These are phyloP conservation scores for Adelphocoris suturalis DNA, from an alignment of 2,888 invertebrate genomes.

Conservation along the genomic window DNA sequence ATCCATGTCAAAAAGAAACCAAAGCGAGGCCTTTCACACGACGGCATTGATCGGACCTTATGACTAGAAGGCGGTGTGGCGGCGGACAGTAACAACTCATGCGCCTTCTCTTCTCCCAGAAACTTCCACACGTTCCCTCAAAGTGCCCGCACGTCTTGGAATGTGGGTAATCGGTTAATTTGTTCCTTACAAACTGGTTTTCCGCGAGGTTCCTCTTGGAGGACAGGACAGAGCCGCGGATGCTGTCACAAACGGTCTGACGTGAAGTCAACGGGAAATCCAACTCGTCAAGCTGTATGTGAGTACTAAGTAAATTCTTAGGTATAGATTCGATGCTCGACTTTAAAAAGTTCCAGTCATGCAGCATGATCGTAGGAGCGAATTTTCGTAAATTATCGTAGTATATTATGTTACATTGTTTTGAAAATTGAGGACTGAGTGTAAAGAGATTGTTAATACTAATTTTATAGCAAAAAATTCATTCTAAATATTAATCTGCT, in stretches of 20 bases:
- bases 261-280: not conserved
- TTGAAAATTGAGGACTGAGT: too few species aligned
- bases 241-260: not conserved
- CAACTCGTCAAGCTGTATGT: too few species aligned
- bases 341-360: too few species aligned
- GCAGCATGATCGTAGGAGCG: too few species aligned
- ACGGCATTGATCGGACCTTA: too few species aligned
- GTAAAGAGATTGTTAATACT: too few species aligned
- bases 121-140: slow-evolving; percentile 35
- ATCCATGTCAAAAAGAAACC: not conserved
- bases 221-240: not conserved
- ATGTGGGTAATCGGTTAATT: slow-evolving; percentile 52
- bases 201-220: not conserved
- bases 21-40: not conserved
- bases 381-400: too few species aligned
- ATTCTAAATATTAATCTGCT: too few species aligned
- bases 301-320: too few species aligned
- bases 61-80: not conserved
- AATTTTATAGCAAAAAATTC: too few species aligned
- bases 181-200: slow-evolving; percentile 21
- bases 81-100: slow-evolving; percentile 35
- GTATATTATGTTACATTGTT: too few species aligned
- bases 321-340: too few species aligned
- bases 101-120: slow-evolving; percentile 10
- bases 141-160: slow-evolving; percentile 38